Evolutionary conservation across 2,113 vertebrate species (phyloP), one percentile per base, ranked within the genome.

Genomic region (Elephantulus edwardii): DNA sequence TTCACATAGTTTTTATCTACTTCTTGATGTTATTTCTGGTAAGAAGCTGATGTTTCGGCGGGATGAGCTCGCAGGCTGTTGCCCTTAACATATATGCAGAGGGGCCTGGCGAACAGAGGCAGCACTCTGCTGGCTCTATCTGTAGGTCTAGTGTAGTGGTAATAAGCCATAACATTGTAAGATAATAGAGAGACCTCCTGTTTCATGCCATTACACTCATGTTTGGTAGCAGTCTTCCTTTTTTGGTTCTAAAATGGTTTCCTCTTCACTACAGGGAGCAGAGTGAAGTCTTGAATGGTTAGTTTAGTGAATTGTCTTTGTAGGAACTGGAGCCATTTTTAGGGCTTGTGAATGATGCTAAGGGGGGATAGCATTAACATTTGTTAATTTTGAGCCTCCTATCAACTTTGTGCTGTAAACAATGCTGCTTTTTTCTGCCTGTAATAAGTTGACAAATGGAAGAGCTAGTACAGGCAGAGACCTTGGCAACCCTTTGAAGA

Each of bases 381-480:
- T 46, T 85, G 62, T 68, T 68, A 74, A 87, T 66, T 46, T 33
- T 3, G 42, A 92, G 52, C 44, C 64, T 62, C 80, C 78, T 78
- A 11, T 46, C 44, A 87, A 5, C 82, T 88, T 86, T 12, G 42
- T 83, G 38, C 44, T 84, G 20, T 62, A 84, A 76, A 82, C 89
- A 81, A 82, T 71, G 84, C 71, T 38, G 33, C 75, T 77, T 92
- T n/a, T 78, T 75, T 35, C 35, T 26, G 30, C 4, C 52, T 85
- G 46, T 62, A 77, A 89, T 68, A 64, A 85, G 85, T 86, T 50
- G 82, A 83, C 81, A 85, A 83, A 88, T 91, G 68, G 71, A 81
- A 79, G 82, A 64, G 56, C 70, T 94, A 78, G 90, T 80, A 82
- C 84, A 94, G 87, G 50, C 85, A 60, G 82, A 56, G 48, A 83